Evolutionary conservation across 2,888 invertebrate genomes (phyloP).

Genomic region (Patella depressa): DNA sequence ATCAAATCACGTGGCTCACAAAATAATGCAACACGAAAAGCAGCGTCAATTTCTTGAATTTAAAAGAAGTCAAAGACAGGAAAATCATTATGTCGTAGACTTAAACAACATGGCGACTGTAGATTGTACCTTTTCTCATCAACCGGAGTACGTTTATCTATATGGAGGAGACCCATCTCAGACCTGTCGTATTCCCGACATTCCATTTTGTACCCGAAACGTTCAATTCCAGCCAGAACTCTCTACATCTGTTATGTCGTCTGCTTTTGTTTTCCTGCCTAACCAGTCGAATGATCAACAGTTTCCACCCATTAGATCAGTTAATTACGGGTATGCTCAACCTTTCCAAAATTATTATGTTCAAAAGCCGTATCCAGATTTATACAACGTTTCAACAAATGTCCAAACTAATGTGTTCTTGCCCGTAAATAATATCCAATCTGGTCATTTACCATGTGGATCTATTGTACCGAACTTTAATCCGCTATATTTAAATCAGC

Average conservation of each 20-base stretch:
- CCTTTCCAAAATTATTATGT: no score
- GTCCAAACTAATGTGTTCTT: neutral
- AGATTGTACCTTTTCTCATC: no score
- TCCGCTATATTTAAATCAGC: neutral
- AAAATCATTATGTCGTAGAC: slow-evolving; percentile 16
- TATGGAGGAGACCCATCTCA: neutral
- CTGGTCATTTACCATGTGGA: neutral
- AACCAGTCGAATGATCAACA: neutral
- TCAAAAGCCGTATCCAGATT: no score
- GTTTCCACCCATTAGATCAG: neutral
- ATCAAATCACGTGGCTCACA: slow-evolving; percentile 54
- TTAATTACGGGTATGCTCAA: no score
- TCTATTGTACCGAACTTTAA: neutral
- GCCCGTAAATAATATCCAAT: neutral
- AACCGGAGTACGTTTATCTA: neutral
- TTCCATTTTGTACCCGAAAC: neutral
- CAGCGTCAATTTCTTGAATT: slow-evolving; percentile 50
- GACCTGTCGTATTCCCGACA: neutral
- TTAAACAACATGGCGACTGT: neutral
- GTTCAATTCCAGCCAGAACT: neutral
- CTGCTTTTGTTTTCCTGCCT: neutral
- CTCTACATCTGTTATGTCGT: neutral
- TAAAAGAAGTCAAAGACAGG: slow-evolving; percentile 41
- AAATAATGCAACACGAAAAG: slow-evolving; percentile 49
- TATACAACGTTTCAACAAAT: neutral